Evolutionary conservation across 2,888 invertebrate genomes (phyloP), one percentile per base, ranked within the genome.

Genomic region (Drosophila emarginata): DNA sequence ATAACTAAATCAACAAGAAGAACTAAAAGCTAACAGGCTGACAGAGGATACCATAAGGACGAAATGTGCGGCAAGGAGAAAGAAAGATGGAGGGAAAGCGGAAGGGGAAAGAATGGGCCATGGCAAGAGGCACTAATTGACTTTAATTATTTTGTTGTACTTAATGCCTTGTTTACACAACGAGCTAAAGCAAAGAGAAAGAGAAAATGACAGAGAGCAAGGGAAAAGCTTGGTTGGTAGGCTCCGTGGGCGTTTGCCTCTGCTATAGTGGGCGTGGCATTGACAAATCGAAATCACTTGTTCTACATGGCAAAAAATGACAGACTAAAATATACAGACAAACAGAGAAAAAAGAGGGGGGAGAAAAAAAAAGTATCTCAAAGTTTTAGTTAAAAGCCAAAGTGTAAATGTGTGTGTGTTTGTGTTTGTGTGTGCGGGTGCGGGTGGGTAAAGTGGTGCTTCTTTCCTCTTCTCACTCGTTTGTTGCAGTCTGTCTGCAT

Each of bases 121-220:
- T 65, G 78, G 59, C 81, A 72, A 77, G 77, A 66, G 80, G 67
- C 87, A 78, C 89, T 88, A 89, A 88, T 88, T 88, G 89, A 87
- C 88, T 89, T 85, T 89, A 89, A 89, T 88, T 87, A 89, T 89
- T 86, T 89, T 86, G 82, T 89, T 89, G 84, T 80, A 81, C 67
- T 86, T 86, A 79, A 87, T 87, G 84, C 76, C 78, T 82, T 87
- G 84, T 88, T 86, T 84, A 82, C 80, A 80, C 72, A 73, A 61
- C 59, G 52, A 61, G 64, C 57, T 59, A 61, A 18, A 45, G 21
- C 18, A 45, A 32, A 32, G 70, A 70, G 57, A 23, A 7, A 51
- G 36, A 54, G 18, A 54, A 15, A 6, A 50, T 1, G n/a, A 15
- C 11, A 51, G 56, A 56, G 21, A 56, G 32, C 6, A 11, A 15